Conservation (phyloP, 2,888 invertebrate genomes). For the Ctenicera cuprea region DNA sequence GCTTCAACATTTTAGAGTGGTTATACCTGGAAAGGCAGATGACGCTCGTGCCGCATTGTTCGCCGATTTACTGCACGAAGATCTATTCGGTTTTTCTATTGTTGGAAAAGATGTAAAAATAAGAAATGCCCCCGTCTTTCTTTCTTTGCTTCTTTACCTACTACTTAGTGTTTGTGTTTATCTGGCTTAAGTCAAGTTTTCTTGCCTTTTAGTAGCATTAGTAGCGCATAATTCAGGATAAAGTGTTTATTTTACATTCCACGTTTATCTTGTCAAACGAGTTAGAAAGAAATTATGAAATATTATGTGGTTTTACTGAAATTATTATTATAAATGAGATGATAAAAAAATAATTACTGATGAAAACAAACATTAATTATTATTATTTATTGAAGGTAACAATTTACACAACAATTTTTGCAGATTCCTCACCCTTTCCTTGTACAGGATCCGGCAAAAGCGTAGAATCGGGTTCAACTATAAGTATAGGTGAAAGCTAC, state of each 20-base stretch:
- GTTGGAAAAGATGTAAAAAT: conserved; percentile 13
- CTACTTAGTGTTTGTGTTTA: conserved; percentile 29
- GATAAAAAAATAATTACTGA: conserved; percentile 11
- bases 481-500: too few relatives aligned
- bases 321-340: background rate
- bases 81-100: conserved; percentile 13
- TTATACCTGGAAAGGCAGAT: conserved; percentile 61
- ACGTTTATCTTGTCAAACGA: conserved; percentile 25
- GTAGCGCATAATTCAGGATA: conserved; percentile 32
- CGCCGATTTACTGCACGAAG: conserved; percentile 50
- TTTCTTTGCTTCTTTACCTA: background rate
- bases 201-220: conserved; percentile 34
- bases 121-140: conserved; percentile 6
- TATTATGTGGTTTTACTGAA: conserved; percentile 8
- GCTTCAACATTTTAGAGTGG: conserved; percentile 52
- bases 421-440: too few relatives aligned
- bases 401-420: too few relatives aligned
- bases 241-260: conserved; percentile 21
- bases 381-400: too few relatives aligned
- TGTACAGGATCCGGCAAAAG: too few relatives aligned
- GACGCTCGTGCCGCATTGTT: conserved; percentile 64
- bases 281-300: conserved; percentile 9
- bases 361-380: background rate
- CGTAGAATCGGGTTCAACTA: too few relatives aligned
- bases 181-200: conserved; percentile 42